Conservation (phyloP, 2,797 vertebrate genomes). For the Sebastes jordani region DNA sequence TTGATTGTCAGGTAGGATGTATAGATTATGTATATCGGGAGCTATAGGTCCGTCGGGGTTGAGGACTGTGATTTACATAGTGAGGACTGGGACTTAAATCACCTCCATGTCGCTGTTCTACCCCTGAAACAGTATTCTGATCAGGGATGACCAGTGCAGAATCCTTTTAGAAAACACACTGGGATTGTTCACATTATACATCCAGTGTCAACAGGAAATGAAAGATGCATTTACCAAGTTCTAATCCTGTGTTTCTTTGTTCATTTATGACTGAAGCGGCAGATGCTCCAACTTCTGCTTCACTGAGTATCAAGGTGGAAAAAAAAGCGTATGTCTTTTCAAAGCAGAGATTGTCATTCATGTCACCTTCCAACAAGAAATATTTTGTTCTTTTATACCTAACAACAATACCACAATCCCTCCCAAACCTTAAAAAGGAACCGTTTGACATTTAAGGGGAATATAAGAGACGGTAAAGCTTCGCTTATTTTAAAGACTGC, state of each 20-base stretch:
- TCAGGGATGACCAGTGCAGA: not conserved
- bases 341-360: not conserved
- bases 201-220: not conserved
- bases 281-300: not conserved
- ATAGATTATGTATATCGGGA: constrained; percentile 32
- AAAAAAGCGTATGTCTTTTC: not conserved
- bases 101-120: not conserved
- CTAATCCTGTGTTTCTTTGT: not conserved
- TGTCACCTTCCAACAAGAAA: not conserved
- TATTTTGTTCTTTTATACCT: not conserved
- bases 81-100: constrained; percentile 1
- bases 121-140: constrained; percentile 1
- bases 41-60: constrained; percentile 18
- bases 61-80: constrained; percentile 26
- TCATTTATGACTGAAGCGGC: not conserved
- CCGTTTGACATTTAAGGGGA: not conserved
- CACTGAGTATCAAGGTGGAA: not conserved
- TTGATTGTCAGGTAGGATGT: constrained; percentile 25
- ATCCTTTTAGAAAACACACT: not conserved
- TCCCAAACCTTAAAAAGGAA: not conserved
- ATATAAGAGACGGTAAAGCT: not conserved
- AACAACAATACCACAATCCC: not conserved
- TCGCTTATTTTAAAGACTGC: not conserved
- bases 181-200: not conserved
- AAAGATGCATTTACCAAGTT: not conserved